These are phyloP conservation scores for Gastrophysa polygoni DNA, from an alignment of 2,888 invertebrate species.

Conservation along the genomic window DNA sequence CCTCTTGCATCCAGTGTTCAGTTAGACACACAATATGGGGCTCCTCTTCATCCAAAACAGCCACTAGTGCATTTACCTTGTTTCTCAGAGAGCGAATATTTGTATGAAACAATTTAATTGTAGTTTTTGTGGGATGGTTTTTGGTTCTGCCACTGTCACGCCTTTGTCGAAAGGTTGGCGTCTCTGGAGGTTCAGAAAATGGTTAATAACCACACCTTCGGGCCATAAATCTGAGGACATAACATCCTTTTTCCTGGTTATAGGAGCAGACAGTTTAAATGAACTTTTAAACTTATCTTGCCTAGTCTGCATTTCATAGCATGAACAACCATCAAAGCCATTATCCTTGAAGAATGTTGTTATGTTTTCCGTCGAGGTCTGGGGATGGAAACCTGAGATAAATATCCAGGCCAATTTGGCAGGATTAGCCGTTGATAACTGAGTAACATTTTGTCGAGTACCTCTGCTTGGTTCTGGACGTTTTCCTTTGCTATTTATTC, in stretches of 20 bases:
- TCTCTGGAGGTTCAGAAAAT: slow-evolving; percentile 1
- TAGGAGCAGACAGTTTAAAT: background rate
- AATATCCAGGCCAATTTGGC: background rate
- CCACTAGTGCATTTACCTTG: too few relatives aligned
- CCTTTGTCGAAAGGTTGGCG: background rate
- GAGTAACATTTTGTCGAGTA: background rate
- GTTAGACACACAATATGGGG: too few relatives aligned
- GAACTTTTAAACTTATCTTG: background rate
- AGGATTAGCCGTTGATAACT: background rate
- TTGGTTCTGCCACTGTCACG: background rate
- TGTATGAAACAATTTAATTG: too few relatives aligned
- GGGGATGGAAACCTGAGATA: background rate
- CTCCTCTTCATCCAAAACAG: too few relatives aligned
- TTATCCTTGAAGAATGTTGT: background rate
- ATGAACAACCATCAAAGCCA: background rate
- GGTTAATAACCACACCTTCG: background rate
- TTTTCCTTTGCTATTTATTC: background rate
- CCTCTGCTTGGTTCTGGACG: background rate
- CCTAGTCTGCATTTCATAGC: background rate
- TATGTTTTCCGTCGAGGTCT: background rate
- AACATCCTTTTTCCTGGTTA: background rate
- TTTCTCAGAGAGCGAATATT: too few relatives aligned
- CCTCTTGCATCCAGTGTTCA: background rate
- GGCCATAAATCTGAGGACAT: background rate
- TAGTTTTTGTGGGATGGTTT: background rate